Base-by-base conservation (phyloP, 37 sponge, comb jelly and placozoan genomes). In the Lycopodina hypogea region DNA sequence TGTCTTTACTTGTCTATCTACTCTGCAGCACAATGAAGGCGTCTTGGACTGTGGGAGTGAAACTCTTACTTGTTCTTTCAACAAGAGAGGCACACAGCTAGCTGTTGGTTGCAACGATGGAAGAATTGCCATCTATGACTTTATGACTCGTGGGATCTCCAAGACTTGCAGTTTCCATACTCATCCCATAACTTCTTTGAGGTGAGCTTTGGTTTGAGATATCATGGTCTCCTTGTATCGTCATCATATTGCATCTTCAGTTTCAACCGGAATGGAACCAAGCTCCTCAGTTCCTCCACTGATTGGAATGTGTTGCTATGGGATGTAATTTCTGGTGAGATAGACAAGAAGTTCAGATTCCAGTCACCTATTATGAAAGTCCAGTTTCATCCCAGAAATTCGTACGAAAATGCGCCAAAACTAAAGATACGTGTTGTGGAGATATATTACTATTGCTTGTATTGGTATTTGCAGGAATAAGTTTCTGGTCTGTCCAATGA, bases 51-150 rank as follows among this genome's bases (percentile, higher is more conserved):
- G 86, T 81, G 99, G 96, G 23, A 93, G 96, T 66, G 93, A 90
- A 75, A 89, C 99, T 52, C 81, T 98, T 41, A 95, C 95, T 19
- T 95, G 96, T 65, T 62, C 86, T 61, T 98, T 95, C 90, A 98
- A 98, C 67, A 79, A 96, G 29, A 68, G 89, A 26, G 99, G 99
- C 19, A 95, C 95, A 11, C 83, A 93, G 37, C 77, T 98, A 34
- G 99, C 99, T 32, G 96, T 95, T 23, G 99, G 99, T 23, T 98
- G 96, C 66, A 98, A 98, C 72, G 99, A 98, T 84, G 99, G 99
- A 11, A 75, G 99, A 1, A 89, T 98, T 22, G 93, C 88, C 34
- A 72, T 98, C 30, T 98, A 89, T 81, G 96, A 98, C 72, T 90
- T 98, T 64, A 89, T 98, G 82, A 98, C 99, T 3, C 91, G 96